Base-by-base conservation (phyloP, 1,140 invertebrate genomes). In the Aporrectodea caliginosa region DNA sequence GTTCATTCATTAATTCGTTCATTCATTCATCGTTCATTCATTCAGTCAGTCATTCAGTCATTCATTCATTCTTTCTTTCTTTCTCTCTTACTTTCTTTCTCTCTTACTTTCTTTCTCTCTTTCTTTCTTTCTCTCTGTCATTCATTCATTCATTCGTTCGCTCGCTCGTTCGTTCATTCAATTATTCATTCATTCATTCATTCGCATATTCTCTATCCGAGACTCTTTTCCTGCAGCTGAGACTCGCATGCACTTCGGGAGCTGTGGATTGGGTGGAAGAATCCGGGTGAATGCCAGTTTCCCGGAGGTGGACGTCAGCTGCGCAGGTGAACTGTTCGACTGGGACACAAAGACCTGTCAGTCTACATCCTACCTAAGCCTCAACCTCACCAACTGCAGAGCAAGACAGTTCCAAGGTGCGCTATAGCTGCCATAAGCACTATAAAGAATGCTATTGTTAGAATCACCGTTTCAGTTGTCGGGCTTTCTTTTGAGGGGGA, bases 261-360 rank as follows among this genome's bases (percentile, higher is more conserved):
- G 14, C n/a, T 77, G 75, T 35, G 75, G 75, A 31, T 16, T 77
- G 6, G 75, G 75, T n/a, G 75, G 75, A 27, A 22, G 22, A 16
- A 43, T 43, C 33, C n/a, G 6, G 16, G 75, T 77, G 33, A 77
- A 2, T 27, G 35, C 35, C 31, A 68, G 43, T 22, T 58, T 77
- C 75, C 32, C 35, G 14, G 75, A 16, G n/a, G 32, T 12, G 14
- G 75, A 43, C 12, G 1, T 32, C 75, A 71, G 35, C 35, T 77
- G 75, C 58, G 68, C 35, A 33, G 75, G 75, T 22, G 29, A 27
- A 2, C 43, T 77, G 14, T 30, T 27, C 6, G 75, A 77, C 31
- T 14, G 34, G 2, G 35, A 68, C 75, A 31, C 34, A 6, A 31
- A 27, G 12, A 68, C 75, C 33, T 77, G 75, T 43, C 35, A 69